phyloP scores from a whole-genome alignment of 2,888 invertebrate genomes.

The Criorhina ranunculi region DNA sequence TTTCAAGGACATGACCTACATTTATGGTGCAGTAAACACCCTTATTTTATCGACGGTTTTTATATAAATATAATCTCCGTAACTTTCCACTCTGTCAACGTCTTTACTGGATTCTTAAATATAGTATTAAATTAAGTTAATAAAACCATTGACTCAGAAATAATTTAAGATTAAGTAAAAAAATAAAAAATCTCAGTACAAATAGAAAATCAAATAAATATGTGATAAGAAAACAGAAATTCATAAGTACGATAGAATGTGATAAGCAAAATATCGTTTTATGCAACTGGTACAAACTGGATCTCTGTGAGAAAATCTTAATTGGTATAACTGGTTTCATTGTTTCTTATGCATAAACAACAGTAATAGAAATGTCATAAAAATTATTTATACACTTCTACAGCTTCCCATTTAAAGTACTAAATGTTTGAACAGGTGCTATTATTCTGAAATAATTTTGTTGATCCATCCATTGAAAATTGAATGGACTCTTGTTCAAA shows the following conservation, averaged over 20 bases:
- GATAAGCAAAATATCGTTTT: constrained; percentile 17
- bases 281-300: constrained; percentile 34
- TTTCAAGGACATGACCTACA: too few species aligned
- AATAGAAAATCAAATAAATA: constrained; percentile 3
- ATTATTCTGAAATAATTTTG: neutral
- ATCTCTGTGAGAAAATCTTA: constrained; percentile 16
- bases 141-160: constrained; percentile 13
- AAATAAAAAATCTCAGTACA: neutral
- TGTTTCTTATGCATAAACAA: neutral
- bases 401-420: neutral
- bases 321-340: constrained; percentile 33
- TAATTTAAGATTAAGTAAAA: neutral
- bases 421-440: neutral
- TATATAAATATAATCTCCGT: too few species aligned
- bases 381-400: constrained; percentile 19
- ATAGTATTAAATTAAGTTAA: neutral
- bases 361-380: constrained; percentile 18
- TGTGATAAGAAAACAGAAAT: constrained; percentile 10
- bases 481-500: neutral
- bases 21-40: too few species aligned
- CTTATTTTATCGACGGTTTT: too few species aligned
- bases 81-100: too few species aligned
- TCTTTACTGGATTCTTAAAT: neutral
- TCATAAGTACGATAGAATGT: neutral
- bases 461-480: neutral